Conservation (phyloP, 2,797 vertebrate genomes). For the Pseudochaenichthys georgianus region DNA sequence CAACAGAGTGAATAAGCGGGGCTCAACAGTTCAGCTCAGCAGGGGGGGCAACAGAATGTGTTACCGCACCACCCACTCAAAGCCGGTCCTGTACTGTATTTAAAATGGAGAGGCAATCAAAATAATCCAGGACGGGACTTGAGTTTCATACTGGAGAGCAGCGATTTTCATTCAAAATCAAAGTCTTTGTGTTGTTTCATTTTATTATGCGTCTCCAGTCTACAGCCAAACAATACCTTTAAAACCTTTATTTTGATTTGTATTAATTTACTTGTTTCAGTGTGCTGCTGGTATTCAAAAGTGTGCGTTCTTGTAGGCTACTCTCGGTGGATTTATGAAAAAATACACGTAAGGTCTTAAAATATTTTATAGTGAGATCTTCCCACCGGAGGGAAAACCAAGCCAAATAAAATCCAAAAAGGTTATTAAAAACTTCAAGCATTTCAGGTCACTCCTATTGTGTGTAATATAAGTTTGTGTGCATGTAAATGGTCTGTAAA, state of each 20-base stretch:
- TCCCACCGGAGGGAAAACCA: neutral
- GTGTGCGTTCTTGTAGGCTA: neutral
- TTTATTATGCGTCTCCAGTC: slow-evolving; percentile 26
- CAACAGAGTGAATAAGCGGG: slow-evolving; percentile 52
- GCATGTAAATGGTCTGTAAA: no score
- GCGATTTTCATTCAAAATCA: slow-evolving; percentile 58
- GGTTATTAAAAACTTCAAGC: neutral
- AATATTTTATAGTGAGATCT: neutral
- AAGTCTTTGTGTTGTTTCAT: slow-evolving; percentile 50
- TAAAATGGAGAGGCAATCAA: slow-evolving; percentile 68
- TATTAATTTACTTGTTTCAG: slow-evolving; percentile 2
- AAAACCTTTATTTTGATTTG: slow-evolving; percentile 14
- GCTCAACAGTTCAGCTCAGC: slow-evolving; percentile 72
- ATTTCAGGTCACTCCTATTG: no score
- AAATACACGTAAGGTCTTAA: neutral
- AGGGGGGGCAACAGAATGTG: slow-evolving; percentile 71
- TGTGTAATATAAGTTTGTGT: no score
- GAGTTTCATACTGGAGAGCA: neutral
- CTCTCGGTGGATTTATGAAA: neutral
- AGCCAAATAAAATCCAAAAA: neutral
- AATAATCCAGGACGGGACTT: slow-evolving; percentile 54
- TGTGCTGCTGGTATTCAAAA: neutral
- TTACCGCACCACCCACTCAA: slow-evolving; percentile 84
- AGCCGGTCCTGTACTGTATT: slow-evolving; percentile 76
- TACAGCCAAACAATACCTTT: neutral